Evolutionary conservation across 2,888 invertebrate species (phyloP), one percentile per base, ranked within the genome.

Genomic region (Lumbricus terrestris): DNA sequence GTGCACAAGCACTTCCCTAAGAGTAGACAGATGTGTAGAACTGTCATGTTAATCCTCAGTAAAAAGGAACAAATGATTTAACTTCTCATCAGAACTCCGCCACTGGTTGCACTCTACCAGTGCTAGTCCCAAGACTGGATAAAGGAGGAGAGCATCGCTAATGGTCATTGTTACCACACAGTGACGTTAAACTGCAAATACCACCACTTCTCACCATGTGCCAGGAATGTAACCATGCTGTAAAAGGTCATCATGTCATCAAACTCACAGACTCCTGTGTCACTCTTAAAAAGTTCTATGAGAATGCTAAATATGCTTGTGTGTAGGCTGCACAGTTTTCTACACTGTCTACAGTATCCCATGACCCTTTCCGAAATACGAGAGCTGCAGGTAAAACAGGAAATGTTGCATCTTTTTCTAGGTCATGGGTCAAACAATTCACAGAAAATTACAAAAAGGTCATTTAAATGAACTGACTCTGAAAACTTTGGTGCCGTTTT

Each of bases 401-500:
- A n/a, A 47, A 47, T 47, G 23, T 47, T 47, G 20, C 6, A 23
- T 47, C 23, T 47, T 23, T 47, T 47, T 47, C 23, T 47, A 23
- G 69, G 69, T 69, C 29, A 29, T n/a, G n/a, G n/a, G n/a, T 69
- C 29, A n/a, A 69, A n/a, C 8, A 69, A 69, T 69, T 18, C n/a
- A 85, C 16, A 85, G 23, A 8, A 13, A 85, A 85, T 85, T 37
- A 42, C 88, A 88, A 35, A 88, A 90, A 11, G 20, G 85, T 35
- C n/a, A 18, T 35, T 20, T 1, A 38, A 83, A 20, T 83, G 83
- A 88, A 91, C 91, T 34, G 35, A 91, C 92, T 89, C 92, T 88
- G 88, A 92, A 91, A 33, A 91, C 90, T 89, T 91, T 91, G n/a
- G 91, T 91, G 33, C 91, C 91, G n/a, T 90, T 90, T 8, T 90